phyloP scores from a whole-genome alignment of 2,888 invertebrate genomes.

The Sinelater perroti region DNA sequence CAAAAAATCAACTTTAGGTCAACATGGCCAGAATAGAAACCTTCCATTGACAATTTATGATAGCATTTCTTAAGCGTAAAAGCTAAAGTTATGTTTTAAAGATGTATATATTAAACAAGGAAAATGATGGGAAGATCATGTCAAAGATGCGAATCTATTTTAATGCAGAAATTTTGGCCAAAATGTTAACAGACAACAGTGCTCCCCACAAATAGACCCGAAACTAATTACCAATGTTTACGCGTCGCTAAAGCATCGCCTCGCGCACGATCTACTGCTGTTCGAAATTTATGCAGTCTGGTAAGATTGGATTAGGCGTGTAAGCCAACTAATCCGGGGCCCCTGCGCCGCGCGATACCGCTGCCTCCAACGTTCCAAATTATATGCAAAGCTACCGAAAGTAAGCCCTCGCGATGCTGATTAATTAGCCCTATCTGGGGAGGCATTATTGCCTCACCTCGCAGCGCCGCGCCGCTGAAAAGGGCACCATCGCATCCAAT shows the following conservation, averaged over 20 bases:
- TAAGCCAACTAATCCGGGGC: conserved; percentile 16
- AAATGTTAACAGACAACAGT: too few species aligned
- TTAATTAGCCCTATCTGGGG: conserved; percentile 20
- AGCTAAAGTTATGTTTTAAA: too few species aligned
- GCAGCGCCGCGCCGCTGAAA: background rate
- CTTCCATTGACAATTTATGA: too few species aligned
- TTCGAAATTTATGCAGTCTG: conserved; percentile 27
- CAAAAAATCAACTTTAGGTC: too few species aligned
- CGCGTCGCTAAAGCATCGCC: conserved; percentile 8
- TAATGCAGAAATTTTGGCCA: too few species aligned
- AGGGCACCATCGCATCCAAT: too few species aligned
- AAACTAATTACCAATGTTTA: conserved; percentile 22
- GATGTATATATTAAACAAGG: too few species aligned
- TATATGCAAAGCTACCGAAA: conserved; percentile 23
- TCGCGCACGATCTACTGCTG: conserved; percentile 17
- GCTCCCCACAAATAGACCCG: conserved; percentile 11
- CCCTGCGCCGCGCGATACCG: conserved; percentile 9
- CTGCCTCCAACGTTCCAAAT: conserved; percentile 12
- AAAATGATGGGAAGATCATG: too few species aligned
- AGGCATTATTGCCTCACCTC: too few species aligned
- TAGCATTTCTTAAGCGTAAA: too few species aligned
- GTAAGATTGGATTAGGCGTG: conserved; percentile 26
- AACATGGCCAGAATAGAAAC: too few species aligned
- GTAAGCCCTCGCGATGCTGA: conserved; percentile 19
- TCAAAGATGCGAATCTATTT: too few species aligned